These are phyloP conservation scores for Riparia riparia DNA, from an alignment of 2,113 vertebrate species.

Conservation along the genomic window DNA sequence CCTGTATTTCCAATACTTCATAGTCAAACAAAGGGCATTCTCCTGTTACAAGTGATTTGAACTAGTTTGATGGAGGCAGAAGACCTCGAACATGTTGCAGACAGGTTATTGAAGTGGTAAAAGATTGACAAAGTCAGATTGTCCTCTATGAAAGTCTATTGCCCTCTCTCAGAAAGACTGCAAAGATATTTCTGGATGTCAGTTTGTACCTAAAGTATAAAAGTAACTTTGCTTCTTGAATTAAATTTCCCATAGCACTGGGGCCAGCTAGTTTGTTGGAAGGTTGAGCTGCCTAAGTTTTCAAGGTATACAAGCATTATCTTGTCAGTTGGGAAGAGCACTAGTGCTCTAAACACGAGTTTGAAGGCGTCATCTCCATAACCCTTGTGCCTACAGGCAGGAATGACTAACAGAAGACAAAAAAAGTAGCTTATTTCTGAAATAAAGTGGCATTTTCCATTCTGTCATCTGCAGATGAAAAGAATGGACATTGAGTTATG, in stretches of 20 bases:
- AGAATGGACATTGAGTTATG: conserved; percentile 51
- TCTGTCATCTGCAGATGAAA: conserved; percentile 40
- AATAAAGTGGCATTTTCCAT: conserved; percentile 56
- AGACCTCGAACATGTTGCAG: not conserved
- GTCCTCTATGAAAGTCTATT: not conserved
- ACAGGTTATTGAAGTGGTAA: not conserved
- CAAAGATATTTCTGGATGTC: conserved; percentile 12
- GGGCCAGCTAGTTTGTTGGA: not conserved
- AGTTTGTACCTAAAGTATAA: not conserved
- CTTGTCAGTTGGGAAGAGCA: not conserved
- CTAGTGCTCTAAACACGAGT: not conserved
- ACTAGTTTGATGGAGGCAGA: not conserved
- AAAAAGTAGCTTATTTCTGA: conserved; percentile 39
- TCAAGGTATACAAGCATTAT: not conserved
- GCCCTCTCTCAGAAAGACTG: not conserved
- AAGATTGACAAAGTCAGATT: not conserved
- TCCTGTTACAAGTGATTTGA: not conserved
- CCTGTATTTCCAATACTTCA: not conserved
- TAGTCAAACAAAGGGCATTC: not conserved
- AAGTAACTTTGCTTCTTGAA: not conserved
- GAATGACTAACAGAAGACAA: not conserved
- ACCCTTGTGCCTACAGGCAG: conserved; percentile 19
- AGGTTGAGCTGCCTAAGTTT: not conserved
- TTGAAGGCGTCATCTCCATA: conserved; percentile 27
- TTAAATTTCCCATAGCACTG: not conserved